A percentile compares a stretch with the other conserved stretches of the same genome.
Evolutionary conservation across 2,797 vertebrate genomes (phyloP).

Genomic region (Darevskia nairensis): DNA sequence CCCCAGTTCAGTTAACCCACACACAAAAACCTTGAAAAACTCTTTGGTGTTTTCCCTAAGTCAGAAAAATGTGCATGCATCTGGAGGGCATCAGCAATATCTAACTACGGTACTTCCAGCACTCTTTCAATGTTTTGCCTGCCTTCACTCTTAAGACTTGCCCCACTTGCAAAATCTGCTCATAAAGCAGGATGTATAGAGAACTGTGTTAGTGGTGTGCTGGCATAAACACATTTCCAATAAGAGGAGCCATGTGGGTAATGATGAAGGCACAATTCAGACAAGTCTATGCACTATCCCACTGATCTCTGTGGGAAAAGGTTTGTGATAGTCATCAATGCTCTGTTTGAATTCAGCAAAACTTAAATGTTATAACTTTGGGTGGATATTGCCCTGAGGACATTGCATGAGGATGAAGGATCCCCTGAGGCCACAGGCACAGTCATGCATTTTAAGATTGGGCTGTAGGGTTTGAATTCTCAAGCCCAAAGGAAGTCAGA

Average conservation of each 20-base stretch:
- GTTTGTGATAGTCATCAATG: background rate
- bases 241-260: background rate
- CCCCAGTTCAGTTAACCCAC: background rate
- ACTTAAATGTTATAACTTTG: background rate
- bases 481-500: background rate
- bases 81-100: background rate
- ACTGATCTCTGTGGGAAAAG: background rate
- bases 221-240: background rate
- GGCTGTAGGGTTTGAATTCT: background rate
- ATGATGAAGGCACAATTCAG: background rate
- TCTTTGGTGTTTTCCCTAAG: background rate
- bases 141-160: background rate
- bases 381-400: background rate
- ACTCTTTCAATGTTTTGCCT: background rate
- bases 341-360: background rate
- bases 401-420: background rate
- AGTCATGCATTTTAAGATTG: background rate
- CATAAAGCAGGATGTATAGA: background rate
- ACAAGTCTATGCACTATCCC: background rate
- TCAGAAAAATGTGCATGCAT: background rate
- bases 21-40: background rate
- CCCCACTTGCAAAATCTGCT: background rate
- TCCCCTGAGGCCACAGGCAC: background rate
- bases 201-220: background rate
- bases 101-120: background rate